phyloP scores from a whole-genome alignment of 2,888 invertebrate genomes.

The Drosophila infuscata region DNA sequence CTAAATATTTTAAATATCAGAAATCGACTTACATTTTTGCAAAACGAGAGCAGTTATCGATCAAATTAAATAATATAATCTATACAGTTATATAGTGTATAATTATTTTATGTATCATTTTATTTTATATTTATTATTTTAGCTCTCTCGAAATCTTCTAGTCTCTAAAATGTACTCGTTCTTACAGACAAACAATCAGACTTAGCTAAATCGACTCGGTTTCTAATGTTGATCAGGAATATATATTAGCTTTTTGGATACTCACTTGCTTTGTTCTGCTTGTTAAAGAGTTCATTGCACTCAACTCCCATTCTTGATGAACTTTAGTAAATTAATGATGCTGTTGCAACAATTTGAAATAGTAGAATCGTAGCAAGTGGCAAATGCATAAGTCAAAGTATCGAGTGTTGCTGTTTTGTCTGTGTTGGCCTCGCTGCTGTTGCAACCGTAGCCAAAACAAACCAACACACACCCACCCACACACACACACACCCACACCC shows the following conservation, averaged over 20 bases:
- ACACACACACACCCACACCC: neutral
- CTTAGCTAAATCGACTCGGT: neutral
- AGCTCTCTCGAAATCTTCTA: neutral
- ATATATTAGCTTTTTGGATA: neutral
- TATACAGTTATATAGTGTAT: no score
- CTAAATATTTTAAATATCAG: no score
- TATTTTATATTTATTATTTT: no score
- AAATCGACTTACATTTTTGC: no score
- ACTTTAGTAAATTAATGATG: neutral
- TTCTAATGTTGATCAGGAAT: neutral
- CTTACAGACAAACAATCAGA: neutral
- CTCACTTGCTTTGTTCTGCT: neutral
- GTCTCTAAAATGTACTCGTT: neutral
- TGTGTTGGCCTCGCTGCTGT: constrained; percentile 36
- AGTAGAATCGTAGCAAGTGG: neutral
- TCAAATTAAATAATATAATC: neutral
- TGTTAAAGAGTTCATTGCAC: neutral
- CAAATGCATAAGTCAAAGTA: constrained; percentile 36
- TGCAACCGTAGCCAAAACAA: constrained; percentile 70
- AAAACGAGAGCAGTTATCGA: neutral
- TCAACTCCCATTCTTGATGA: neutral
- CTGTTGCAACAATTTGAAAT: neutral
- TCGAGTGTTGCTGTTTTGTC: constrained; percentile 30
- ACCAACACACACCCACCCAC: neutral
- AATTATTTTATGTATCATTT: no score